Evolutionary conservation across 2,113 vertebrate genomes (phyloP).

Genomic region (Mesitornis unicolor): DNA sequence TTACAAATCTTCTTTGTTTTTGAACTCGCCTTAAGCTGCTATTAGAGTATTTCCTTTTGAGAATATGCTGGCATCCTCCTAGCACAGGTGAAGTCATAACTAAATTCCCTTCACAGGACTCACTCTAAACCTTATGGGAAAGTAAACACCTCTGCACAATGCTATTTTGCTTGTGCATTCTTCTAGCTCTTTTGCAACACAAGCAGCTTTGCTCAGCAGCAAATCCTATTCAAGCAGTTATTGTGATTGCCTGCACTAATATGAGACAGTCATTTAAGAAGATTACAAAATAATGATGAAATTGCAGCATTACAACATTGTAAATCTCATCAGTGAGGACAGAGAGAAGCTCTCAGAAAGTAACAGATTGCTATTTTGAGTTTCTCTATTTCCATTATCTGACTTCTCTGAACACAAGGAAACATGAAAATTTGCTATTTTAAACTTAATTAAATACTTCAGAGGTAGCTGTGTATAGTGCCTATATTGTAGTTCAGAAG

Average conservation of each 20-base stretch:
- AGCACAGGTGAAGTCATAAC: background rate
- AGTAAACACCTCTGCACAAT: conserved; percentile 29
- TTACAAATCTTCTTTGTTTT: background rate
- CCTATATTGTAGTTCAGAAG: background rate
- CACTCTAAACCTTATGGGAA: background rate
- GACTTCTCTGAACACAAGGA: background rate
- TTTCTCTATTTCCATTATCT: background rate
- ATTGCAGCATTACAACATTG: conserved; percentile 35
- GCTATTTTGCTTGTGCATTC: background rate
- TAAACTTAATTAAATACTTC: background rate
- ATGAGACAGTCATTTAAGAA: conserved; percentile 54
- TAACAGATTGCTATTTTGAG: background rate
- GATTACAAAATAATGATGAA: conserved; percentile 68
- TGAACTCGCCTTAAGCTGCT: background rate
- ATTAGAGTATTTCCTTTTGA: background rate
- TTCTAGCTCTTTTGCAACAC: conserved; percentile 42
- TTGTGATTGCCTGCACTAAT: conserved; percentile 45
- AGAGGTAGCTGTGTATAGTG: background rate
- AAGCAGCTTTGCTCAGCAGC: conserved; percentile 37
- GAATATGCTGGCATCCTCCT: background rate
- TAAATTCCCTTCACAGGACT: conserved; percentile 16
- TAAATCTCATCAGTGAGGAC: conserved; percentile 26
- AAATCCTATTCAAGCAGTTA: conserved; percentile 45
- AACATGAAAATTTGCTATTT: background rate
- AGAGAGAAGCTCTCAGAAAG: background rate